Evolutionary conservation across 1,140 invertebrate species (phyloP).

Genomic region (Drosophila tani): DNA sequence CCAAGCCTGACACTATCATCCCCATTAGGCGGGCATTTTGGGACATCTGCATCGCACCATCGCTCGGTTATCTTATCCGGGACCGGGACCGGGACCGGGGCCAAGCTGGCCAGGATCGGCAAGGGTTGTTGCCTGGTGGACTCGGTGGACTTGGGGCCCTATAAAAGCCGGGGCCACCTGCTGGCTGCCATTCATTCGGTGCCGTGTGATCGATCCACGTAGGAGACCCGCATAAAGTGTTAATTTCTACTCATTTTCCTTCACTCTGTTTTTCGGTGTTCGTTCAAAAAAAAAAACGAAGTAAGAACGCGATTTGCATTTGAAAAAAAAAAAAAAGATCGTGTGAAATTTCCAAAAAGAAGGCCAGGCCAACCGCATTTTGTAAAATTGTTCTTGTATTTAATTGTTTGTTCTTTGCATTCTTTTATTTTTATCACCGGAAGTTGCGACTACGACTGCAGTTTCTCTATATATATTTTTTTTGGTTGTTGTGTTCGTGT

Average conservation of each 20-base stretch:
- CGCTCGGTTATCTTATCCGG: constrained; percentile 71
- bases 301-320: constrained; percentile 69
- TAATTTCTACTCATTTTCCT: constrained; percentile 41
- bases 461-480: constrained; percentile 29
- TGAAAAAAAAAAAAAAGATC: constrained; percentile 56
- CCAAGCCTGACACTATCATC: constrained; percentile 47
- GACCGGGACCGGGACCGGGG: background rate
- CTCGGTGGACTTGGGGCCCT: constrained; percentile 23
- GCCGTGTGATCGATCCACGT: constrained; percentile 57
- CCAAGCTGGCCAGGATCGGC: constrained; percentile 63
- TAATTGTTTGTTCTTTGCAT: constrained; percentile 31
- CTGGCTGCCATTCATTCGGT: constrained; percentile 69
- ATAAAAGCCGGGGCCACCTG: constrained; percentile 72
- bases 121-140: constrained; percentile 35
- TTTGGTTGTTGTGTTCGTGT: constrained; percentile 36
- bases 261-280: constrained; percentile 8
- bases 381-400: constrained; percentile 41
- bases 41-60: constrained; percentile 55
- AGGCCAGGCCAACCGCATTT: constrained; percentile 48
- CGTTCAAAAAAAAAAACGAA: constrained; percentile 7
- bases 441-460: constrained; percentile 62
- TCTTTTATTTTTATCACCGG: constrained; percentile 45
- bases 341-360: constrained; percentile 69
- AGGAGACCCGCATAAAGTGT: constrained; percentile 71
- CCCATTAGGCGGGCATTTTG: constrained; percentile 65